These are phyloP conservation scores for Anarrhichthys ocellatus DNA, from an alignment of 2,113 vertebrate species.

Conservation along the genomic window DNA sequence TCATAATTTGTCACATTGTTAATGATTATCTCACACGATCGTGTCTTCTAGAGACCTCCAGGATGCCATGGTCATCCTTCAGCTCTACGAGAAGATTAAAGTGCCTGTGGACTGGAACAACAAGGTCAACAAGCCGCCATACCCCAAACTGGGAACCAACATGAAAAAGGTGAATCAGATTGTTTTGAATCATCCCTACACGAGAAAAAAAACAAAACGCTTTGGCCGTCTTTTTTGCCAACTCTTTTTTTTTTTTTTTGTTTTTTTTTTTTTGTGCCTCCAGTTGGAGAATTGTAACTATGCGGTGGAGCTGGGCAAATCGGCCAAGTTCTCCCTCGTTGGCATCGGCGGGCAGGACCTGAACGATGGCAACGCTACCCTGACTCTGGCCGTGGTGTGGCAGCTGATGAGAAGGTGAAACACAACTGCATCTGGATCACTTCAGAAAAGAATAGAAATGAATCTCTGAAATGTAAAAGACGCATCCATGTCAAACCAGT, in stretches of 20 bases:
- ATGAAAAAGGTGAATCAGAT: conserved; percentile 92
- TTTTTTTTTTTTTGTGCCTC: conserved; percentile 8
- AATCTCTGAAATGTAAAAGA: not conserved
- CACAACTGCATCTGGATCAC: not conserved
- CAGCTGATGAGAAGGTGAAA: conserved; percentile 96
- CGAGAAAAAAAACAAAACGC: not conserved
- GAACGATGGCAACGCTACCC: conserved; percentile 91
- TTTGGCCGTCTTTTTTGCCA: not conserved
- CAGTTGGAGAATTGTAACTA: conserved; percentile 98
- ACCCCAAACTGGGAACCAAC: conserved; percentile 93
- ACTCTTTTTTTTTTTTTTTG: not conserved
- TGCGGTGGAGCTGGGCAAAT: conserved; percentile 92
- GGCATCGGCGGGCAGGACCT: conserved; percentile 97
- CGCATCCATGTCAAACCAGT: conserved; percentile 20
- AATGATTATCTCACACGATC: conserved; percentile 3
- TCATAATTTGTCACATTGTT: not conserved
- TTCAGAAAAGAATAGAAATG: not conserved
- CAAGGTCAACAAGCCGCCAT: conserved; percentile 95
- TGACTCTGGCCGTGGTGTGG: conserved; percentile 93
- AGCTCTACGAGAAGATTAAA: conserved; percentile 97
- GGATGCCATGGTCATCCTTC: conserved; percentile 94
- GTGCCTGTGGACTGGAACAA: conserved; percentile 93
- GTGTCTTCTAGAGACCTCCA: conserved; percentile 88
- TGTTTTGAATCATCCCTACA: fast-evolving
- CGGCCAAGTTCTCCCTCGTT: conserved; percentile 94